Conservation (phyloP, 35 echinoderm and acorn worm genomes). For the Patiria miniata region DNA sequence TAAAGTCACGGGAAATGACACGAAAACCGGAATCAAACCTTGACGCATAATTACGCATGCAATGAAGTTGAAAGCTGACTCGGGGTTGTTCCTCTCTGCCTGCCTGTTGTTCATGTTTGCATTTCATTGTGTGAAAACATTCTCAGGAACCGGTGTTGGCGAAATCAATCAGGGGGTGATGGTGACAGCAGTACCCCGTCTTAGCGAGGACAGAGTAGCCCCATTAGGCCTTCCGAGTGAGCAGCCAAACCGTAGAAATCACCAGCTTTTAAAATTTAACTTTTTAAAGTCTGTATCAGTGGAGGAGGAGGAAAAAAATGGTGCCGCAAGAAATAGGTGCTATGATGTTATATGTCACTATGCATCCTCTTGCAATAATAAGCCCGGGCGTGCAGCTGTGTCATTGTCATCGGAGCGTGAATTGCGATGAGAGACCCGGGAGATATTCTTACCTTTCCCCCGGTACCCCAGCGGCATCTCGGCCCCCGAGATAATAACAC, state of each 20-base stretch:
- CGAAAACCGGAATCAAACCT: too few species aligned
- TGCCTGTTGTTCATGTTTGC: too few species aligned
- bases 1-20: too few species aligned
- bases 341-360: slow-evolving; percentile 32
- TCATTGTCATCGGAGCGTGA: slow-evolving; percentile 16
- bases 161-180: too few species aligned
- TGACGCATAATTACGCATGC: too few species aligned
- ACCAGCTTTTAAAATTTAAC: background rate
- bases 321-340: slow-evolving; percentile 17
- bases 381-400: slow-evolving; percentile 12
- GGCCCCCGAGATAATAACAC: background rate
- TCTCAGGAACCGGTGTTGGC: too few species aligned
- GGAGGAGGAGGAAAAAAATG: background rate
- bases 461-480: background rate
- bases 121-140: too few species aligned
- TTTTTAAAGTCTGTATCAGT: background rate
- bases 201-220: too few species aligned
- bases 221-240: too few species aligned
- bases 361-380: slow-evolving; percentile 31
- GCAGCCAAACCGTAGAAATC: background rate
- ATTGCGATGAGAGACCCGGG: slow-evolving; percentile 18
- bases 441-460: background rate
- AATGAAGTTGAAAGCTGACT: too few species aligned
- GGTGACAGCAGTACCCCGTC: too few species aligned
- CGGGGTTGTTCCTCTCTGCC: too few species aligned